Conservation (phyloP, 1,140 invertebrate species). For the Ceratosolen fusciceps region DNA sequence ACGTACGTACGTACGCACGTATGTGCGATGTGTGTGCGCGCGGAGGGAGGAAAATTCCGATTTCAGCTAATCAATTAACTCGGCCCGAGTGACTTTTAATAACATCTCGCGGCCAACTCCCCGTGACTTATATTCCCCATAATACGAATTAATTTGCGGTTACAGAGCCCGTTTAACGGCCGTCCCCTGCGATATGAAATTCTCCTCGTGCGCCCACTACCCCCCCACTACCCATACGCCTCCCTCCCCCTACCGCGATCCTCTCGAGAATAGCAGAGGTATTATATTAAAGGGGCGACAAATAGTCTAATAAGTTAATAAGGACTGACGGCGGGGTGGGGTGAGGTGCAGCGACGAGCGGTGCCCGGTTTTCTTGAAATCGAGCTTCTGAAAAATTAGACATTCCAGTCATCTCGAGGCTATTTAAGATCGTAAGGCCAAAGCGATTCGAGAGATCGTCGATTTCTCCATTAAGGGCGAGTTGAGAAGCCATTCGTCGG, state of each 20-base stretch:
- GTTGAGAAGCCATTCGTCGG: constrained; percentile 13
- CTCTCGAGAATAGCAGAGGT: neutral
- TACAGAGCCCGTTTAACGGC: neutral
- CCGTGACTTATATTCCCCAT: neutral
- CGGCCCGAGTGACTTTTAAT: neutral
- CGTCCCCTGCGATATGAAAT: neutral
- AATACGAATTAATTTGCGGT: neutral
- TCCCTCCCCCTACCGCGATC: neutral
- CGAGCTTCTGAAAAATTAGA: neutral
- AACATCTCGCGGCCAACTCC: neutral
- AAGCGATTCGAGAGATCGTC: neutral
- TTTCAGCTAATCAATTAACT: constrained; percentile 2
- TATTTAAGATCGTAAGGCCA: neutral
- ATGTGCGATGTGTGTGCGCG: neutral
- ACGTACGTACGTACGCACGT: neutral
- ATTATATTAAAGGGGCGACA: neutral
- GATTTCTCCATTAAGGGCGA: neutral
- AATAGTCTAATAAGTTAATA: neutral
- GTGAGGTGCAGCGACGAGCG: too few species aligned
- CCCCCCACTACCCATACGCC: too few species aligned
- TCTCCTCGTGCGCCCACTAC: too few species aligned
- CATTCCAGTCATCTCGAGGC: neutral
- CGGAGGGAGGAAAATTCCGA: neutral
- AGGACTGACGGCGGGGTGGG: neutral
- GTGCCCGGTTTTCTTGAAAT: neutral